phyloP scores from a whole-genome alignment of 2,888 invertebrate genomes.

The Pocota personata region DNA sequence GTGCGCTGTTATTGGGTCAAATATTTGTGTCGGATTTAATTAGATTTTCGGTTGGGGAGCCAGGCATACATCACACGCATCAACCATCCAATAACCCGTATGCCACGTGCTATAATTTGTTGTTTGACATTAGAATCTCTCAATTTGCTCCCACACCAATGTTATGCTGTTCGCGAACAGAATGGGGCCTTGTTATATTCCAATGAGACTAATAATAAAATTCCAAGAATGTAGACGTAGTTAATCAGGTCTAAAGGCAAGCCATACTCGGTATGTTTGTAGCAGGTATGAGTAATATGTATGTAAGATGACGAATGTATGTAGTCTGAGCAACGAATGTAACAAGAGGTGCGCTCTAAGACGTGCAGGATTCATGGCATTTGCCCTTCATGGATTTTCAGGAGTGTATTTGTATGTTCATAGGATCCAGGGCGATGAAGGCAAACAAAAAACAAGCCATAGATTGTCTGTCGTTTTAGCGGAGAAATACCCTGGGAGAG shows the following conservation, averaged over 20 bases:
- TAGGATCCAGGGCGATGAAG: background rate
- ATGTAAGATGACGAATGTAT: background rate
- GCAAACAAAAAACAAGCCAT: no score
- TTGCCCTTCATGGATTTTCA: background rate
- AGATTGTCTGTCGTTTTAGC: no score
- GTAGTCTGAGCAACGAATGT: background rate
- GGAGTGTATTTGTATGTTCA: background rate
- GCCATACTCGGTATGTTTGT: background rate
- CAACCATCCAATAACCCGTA: constrained; percentile 20
- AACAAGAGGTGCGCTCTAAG: background rate
- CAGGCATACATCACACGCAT: background rate
- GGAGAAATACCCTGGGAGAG: no score
- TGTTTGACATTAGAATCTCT: constrained; percentile 20
- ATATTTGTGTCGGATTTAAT: constrained; percentile 48
- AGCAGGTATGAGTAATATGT: background rate
- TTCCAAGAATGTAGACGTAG: background rate
- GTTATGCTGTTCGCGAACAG: background rate
- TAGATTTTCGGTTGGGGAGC: constrained; percentile 23
- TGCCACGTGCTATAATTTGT: constrained; percentile 26
- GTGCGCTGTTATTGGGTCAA: constrained; percentile 39
- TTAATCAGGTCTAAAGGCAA: background rate
- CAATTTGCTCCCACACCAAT: background rate
- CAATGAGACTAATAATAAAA: background rate
- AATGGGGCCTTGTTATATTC: background rate
- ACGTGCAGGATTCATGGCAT: background rate